phyloP scores from a whole-genome alignment of 2,113 vertebrate genomes.

The Grus americana region DNA sequence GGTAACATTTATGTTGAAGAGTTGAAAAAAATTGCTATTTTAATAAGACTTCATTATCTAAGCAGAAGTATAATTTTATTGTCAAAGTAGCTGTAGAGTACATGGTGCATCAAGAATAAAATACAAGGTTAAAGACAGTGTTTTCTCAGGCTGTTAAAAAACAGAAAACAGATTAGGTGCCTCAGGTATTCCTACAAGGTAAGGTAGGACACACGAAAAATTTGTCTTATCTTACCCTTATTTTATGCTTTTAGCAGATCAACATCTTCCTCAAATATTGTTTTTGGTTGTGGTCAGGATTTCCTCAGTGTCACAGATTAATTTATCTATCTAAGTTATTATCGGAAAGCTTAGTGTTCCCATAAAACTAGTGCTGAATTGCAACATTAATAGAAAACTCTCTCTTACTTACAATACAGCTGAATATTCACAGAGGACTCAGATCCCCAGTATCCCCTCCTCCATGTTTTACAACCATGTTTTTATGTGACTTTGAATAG shows the following conservation, averaged over 20 bases:
- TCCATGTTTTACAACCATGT: background rate
- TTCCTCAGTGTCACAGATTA: background rate
- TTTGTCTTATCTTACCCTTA: background rate
- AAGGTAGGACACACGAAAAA: background rate
- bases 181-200: background rate
- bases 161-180: background rate
- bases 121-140: background rate
- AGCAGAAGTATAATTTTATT: slow-evolving; percentile 31
- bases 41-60: slow-evolving; percentile 21
- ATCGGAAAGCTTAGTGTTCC: background rate
- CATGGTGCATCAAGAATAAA: background rate
- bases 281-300: background rate
- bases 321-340: background rate
- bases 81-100: background rate
- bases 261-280: background rate
- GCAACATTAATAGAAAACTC: background rate
- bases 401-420: background rate
- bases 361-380: background rate
- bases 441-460: background rate
- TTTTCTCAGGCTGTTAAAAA: slow-evolving; percentile 25
- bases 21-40: slow-evolving; percentile 26
- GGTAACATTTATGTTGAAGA: background rate
- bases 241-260: background rate
- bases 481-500: background rate
- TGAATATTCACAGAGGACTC: background rate